Percentiles rank a stretch among this genome's conserved stretches.
Evolutionary conservation across 2,797 vertebrate species (phyloP).

Genomic region (Tenualosa thibaudeaui): DNA sequence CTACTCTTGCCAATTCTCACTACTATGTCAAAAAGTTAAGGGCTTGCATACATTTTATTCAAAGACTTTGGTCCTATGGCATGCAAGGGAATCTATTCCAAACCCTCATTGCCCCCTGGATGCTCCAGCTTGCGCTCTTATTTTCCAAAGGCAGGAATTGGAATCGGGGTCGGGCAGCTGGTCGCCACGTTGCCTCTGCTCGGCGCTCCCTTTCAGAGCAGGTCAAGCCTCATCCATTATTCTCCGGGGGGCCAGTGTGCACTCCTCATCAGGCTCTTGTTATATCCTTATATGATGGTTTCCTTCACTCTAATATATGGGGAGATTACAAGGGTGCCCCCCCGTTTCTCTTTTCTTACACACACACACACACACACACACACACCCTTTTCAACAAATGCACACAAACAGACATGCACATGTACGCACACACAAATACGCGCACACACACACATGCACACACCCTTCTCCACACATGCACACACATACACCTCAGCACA

Average conservation of each 20-base stretch:
- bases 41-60: neutral
- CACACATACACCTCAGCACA: neutral
- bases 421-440: neutral
- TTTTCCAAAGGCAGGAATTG: slow-evolving; percentile 59
- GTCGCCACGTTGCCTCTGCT: slow-evolving; percentile 47
- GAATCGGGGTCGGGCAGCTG: slow-evolving; percentile 49
- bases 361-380: slow-evolving; percentile 13
- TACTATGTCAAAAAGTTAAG: neutral
- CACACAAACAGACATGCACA: neutral
- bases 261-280: slow-evolving; percentile 55
- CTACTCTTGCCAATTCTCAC: neutral
- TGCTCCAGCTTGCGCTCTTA: slow-evolving; percentile 38
- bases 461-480: neutral
- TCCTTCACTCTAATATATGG: slow-evolving; percentile 58
- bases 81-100: neutral
- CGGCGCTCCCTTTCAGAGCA: slow-evolving; percentile 60
- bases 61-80: neutral
- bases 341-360: neutral
- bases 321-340: slow-evolving; percentile 57
- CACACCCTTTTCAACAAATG: neutral
- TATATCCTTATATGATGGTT: slow-evolving; percentile 67
- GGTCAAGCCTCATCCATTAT: slow-evolving; percentile 69
- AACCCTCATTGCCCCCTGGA: neutral
- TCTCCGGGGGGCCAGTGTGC: slow-evolving; percentile 57
- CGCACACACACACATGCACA: neutral